Percentiles rank a stretch among this genome's conserved stretches.
Evolutionary conservation across 2,797 vertebrate genomes (phyloP).

Genomic region (Bufotes viridis): DNA sequence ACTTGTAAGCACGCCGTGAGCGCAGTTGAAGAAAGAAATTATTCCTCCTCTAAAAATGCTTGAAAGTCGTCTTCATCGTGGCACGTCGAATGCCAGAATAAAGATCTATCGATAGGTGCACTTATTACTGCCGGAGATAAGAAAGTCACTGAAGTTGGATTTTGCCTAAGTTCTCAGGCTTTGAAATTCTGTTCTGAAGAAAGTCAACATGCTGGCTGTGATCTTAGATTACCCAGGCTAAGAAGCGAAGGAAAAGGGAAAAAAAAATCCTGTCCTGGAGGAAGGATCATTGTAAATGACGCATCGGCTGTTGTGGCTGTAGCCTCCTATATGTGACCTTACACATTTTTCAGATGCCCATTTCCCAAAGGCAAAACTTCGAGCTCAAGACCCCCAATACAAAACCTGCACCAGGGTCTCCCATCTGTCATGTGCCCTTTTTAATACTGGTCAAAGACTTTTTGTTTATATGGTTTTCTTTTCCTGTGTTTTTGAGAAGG

Average conservation of each 20-base stretch:
- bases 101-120: neutral
- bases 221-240: neutral
- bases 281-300: neutral
- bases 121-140: neutral
- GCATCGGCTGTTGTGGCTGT: too few species aligned
- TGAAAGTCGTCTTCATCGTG: neutral
- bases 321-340: too few species aligned
- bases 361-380: too few species aligned
- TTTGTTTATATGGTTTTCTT: too few species aligned
- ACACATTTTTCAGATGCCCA: too few species aligned
- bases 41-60: conserved; percentile 5
- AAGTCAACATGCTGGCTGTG: neutral
- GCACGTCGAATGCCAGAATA: neutral
- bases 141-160: neutral
- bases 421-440: too few species aligned
- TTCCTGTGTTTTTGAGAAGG: too few species aligned
- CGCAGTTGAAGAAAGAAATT: neutral
- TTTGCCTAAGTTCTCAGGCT: neutral
- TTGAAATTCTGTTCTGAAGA: neutral
- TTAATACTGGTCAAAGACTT: too few species aligned
- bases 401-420: too few species aligned
- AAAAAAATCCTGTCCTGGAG: neutral
- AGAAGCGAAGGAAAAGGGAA: neutral
- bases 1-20: neutral
- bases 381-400: too few species aligned